A percentile compares a stretch with the other conserved stretches of the same genome.
phyloP scores from a whole-genome alignment of 2,888 invertebrate species.

The Girardia tigrina region DNA sequence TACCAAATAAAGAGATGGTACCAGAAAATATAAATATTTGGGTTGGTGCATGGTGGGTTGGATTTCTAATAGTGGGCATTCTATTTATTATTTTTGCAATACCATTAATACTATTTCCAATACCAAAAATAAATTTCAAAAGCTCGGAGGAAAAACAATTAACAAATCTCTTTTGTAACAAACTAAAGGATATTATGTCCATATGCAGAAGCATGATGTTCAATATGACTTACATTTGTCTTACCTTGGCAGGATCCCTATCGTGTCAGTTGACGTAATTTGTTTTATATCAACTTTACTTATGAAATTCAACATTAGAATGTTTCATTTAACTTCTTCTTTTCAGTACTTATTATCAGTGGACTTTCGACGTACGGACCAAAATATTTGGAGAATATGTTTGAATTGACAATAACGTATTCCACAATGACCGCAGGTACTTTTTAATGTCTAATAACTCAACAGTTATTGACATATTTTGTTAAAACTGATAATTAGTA shows the following conservation, averaged over 20 bases:
- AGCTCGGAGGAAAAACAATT: too few relatives aligned
- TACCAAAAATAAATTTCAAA: not conserved
- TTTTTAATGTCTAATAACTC: too few relatives aligned
- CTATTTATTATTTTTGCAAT: not conserved
- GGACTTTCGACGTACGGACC: constrained; percentile 20
- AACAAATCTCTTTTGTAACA: not conserved
- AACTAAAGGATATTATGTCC: not conserved
- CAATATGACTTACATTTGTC: not conserved
- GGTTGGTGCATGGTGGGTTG: constrained; percentile 35
- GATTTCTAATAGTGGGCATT: constrained; percentile 24
- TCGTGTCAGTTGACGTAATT: not conserved
- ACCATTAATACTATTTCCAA: constrained; percentile 26
- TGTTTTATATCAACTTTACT: too few relatives aligned
- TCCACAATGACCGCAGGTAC: not conserved
- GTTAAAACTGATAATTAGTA: too few relatives aligned
- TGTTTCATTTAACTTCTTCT: too few relatives aligned
- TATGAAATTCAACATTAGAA: too few relatives aligned
- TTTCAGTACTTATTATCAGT: not conserved
- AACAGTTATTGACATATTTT: too few relatives aligned
- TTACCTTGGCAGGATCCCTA: not conserved
- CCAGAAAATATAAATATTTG: constrained; percentile 30
- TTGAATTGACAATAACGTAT: not conserved
- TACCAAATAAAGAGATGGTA: constrained; percentile 3
- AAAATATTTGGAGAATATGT: constrained; percentile 21
- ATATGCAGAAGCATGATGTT: not conserved